Evolutionary conservation across 2,888 invertebrate genomes (phyloP).

Genomic region (Apamea crenata): DNA sequence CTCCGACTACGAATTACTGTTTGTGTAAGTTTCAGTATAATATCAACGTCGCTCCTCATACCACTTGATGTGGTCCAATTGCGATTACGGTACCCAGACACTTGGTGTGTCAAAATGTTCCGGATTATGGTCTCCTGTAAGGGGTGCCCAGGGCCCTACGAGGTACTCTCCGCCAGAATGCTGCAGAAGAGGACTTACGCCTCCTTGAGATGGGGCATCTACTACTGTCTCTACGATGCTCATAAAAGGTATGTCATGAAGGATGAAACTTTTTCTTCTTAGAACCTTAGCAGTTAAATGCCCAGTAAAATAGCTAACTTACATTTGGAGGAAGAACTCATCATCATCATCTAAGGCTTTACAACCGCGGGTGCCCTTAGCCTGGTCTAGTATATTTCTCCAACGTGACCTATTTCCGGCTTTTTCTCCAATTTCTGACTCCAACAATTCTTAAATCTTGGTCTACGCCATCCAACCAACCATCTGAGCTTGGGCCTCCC

Average conservation of each 20-base stretch:
- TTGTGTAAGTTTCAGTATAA: slow-evolving; percentile 55
- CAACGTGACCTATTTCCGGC: too few relatives aligned
- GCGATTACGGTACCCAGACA: slow-evolving; percentile 61
- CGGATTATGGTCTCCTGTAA: slow-evolving; percentile 48
- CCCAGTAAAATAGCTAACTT: not conserved
- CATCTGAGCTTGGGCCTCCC: too few relatives aligned
- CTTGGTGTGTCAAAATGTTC: slow-evolving; percentile 45
- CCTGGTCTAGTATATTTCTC: too few relatives aligned
- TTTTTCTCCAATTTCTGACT: too few relatives aligned
- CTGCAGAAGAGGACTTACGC: slow-evolving; percentile 38
- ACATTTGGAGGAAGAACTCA: not conserved
- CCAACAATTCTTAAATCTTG: too few relatives aligned
- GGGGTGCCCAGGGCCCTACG: slow-evolving; percentile 40
- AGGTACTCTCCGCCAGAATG: slow-evolving; percentile 31
- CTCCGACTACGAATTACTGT: not conserved
- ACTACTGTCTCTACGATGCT: slow-evolving; percentile 39
- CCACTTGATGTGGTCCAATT: slow-evolving; percentile 57
- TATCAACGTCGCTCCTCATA: slow-evolving; percentile 47
- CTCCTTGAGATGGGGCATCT: slow-evolving; percentile 50
- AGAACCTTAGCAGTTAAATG: not conserved
- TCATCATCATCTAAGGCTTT: too few relatives aligned
- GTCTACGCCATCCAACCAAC: too few relatives aligned
- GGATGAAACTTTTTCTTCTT: not conserved
- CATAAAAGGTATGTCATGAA: slow-evolving; percentile 34
- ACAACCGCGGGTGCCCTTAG: too few relatives aligned